Evolutionary conservation across 2,888 invertebrate species (phyloP).

Genomic region (Macrostomum cliftonense): DNA sequence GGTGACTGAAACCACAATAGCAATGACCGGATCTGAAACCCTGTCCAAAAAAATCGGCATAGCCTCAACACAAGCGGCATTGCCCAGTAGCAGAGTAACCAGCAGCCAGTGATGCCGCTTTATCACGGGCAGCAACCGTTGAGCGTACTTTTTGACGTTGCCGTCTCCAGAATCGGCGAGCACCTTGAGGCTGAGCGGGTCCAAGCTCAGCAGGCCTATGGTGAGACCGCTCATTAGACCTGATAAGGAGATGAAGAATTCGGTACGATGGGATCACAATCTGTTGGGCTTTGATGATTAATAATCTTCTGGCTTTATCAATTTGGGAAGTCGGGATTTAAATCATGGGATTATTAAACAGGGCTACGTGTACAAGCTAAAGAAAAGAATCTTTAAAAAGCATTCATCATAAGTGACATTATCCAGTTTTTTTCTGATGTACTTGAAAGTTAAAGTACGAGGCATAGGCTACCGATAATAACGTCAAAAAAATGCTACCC

Average conservation of each 20-base stretch:
- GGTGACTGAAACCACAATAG: conserved; percentile 29
- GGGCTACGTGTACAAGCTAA: no score
- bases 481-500: no score
- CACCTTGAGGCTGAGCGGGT: conserved; percentile 26
- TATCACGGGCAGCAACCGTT: conserved; percentile 27
- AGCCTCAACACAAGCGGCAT: conserved; percentile 32
- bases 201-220: conserved; percentile 32
- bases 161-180: conserved; percentile 27
- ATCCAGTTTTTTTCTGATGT: no score
- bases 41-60: conserved; percentile 35
- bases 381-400: no score
- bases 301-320: no score
- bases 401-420: no score
- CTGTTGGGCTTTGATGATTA: neutral
- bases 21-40: conserved; percentile 29
- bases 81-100: conserved; percentile 32
- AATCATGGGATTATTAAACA: no score
- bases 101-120: conserved; percentile 30
- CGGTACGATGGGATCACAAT: no score
- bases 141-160: conserved; percentile 25
- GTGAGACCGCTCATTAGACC: conserved; percentile 36
- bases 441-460: no score
- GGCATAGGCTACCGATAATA: no score
- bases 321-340: no score
- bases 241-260: no score